Evolutionary conservation across 1,140 invertebrate species (phyloP).

Genomic region (Sycophaga agraensis): DNA sequence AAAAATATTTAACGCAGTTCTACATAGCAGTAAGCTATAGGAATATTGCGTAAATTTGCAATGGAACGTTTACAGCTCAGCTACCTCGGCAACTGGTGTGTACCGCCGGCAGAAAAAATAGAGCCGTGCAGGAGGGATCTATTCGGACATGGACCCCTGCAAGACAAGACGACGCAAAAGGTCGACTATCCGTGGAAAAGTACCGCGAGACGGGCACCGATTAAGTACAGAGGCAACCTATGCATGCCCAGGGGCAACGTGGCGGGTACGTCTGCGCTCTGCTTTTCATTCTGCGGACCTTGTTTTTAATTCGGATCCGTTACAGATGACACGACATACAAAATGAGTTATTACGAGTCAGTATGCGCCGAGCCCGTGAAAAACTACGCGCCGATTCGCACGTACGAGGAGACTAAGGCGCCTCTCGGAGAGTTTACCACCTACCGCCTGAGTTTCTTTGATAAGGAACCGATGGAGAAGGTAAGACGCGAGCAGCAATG

Average conservation of each 20-base stretch:
- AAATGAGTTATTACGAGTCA: constrained; percentile 58
- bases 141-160: constrained; percentile 66
- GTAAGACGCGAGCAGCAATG: too few relatives aligned
- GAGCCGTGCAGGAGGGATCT: constrained; percentile 41
- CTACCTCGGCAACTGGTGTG: constrained; percentile 51
- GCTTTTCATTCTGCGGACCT: neutral
- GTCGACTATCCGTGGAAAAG: constrained; percentile 73
- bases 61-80: constrained; percentile 47
- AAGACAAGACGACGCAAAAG: constrained; percentile 70
- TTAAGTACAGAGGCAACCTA: constrained; percentile 39
- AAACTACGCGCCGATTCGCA: constrained; percentile 53
- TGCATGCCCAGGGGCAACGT: constrained; percentile 36
- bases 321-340: constrained; percentile 61
- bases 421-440: constrained; percentile 61
- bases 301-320: too few relatives aligned
- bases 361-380: constrained; percentile 42
- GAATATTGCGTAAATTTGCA: too few relatives aligned
- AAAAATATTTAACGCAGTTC: too few relatives aligned
- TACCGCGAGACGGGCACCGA: constrained; percentile 41
- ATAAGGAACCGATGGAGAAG: neutral
- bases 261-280: constrained; percentile 27
- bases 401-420: constrained; percentile 55
- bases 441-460: constrained; percentile 45
- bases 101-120: constrained; percentile 41
- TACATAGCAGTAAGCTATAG: too few relatives aligned